Base-by-base conservation (phyloP, 1,140 invertebrate genomes). In the Sinonovacula constricta region DNA sequence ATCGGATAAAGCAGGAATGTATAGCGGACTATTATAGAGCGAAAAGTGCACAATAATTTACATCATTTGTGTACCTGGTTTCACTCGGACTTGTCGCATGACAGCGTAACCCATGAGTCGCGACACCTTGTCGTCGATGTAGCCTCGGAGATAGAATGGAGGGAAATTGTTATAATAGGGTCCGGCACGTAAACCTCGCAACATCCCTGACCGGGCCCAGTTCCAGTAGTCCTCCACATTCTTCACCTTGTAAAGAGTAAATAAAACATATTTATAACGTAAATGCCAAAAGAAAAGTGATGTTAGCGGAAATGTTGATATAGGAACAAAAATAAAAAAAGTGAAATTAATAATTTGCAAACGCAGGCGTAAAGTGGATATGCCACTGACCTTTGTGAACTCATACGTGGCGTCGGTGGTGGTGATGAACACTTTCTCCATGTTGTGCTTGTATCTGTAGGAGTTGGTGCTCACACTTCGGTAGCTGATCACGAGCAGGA, bases 101-200 rank as follows among this genome's bases (percentile, higher is more conserved):
- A 92, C 89, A 18, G 90, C 92, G 82, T 93, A 93, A 24, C 93
- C 93, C 90, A 93, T 92, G 18, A 93, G 90, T 71, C 93, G 85
- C 15, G 91, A 92, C 14, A 91, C 90, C 69, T 91, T 89, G 83
- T 93, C 93, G 78, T 90, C 88, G 5, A 93, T 83, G 80, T 91
- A 93, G 4, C 93, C 93, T 69, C 92, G 81, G n/a, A 92, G 83
- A 34, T 90, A 88, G 74, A 92, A 88, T 0, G 93, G 92, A 26
- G 91, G 89, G 87, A 89, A 85, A 34, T 91, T 88, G 82, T 93
- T 93, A 83, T 93, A 93, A 86, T 91, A 92, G n/a, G 85, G 83
- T 0, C 88, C 87, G 3, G 92, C 91, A 51, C 91, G 82, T 14
- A 93, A 68, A 45, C 90, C 89, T 10, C 89, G 89, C 4, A 93